Percentiles rank a stretch among this genome's conserved stretches.
phyloP scores from a whole-genome alignment of 2,113 vertebrate species.

The Zeus faber region DNA sequence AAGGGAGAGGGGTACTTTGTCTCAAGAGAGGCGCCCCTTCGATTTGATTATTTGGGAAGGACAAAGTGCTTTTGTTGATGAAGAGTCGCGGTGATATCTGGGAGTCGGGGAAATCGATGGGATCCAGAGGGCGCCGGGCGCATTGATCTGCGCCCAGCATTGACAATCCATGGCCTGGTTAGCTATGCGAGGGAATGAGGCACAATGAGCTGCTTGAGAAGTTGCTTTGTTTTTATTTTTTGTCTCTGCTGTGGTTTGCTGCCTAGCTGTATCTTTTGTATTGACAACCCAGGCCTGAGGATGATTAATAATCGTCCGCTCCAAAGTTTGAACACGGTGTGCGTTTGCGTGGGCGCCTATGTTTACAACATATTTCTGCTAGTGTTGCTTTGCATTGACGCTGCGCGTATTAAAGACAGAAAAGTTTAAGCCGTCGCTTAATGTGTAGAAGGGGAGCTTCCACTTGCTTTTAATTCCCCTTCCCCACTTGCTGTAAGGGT shows the following conservation, averaged over 20 bases:
- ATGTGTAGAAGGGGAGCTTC: too few species aligned
- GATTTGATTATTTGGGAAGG: conserved; percentile 84
- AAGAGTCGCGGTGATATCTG: conserved; percentile 83
- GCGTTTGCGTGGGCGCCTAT: background rate
- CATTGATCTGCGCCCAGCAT: conserved; percentile 79
- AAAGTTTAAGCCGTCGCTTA: too few species aligned
- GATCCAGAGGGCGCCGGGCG: conserved; percentile 76
- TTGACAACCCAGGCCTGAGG: conserved; percentile 77
- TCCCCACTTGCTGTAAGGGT: conserved; percentile 6
- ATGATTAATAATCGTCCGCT: conserved; percentile 94
- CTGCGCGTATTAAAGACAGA: too few species aligned
- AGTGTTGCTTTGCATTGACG: too few species aligned
- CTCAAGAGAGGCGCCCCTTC: conserved; percentile 67
- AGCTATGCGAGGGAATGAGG: conserved; percentile 79
- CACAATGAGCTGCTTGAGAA: conserved; percentile 79
- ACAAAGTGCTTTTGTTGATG: conserved; percentile 87
- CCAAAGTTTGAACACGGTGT: conserved; percentile 66
- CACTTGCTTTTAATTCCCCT: conserved; percentile 20
- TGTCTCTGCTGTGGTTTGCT: conserved; percentile 11
- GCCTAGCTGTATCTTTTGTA: conserved; percentile 66
- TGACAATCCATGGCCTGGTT: conserved; percentile 83
- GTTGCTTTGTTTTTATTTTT: conserved; percentile 16
- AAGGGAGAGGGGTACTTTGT: conserved; percentile 36
- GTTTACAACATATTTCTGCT: background rate
- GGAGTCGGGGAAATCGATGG: conserved; percentile 85